Base-by-base conservation (phyloP, 2,888 invertebrate species). In the Ptilodon capucinus region DNA sequence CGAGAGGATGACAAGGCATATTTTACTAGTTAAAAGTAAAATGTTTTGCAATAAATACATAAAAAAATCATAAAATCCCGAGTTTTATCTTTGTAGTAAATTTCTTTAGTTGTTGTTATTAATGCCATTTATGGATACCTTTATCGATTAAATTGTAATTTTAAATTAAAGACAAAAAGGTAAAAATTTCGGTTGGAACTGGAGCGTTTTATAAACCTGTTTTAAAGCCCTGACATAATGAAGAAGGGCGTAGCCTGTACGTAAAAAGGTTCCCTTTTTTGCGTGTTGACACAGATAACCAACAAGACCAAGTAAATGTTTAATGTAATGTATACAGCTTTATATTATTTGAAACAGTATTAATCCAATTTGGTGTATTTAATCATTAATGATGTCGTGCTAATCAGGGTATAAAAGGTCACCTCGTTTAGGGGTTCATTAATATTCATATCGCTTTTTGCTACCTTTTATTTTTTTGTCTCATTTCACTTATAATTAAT, bases 401-500 rank as follows among this genome's bases (percentile, higher is more conserved):
- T 50, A 57, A 54, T 50, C 46, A 46, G 53, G 40, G 42, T 57
- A 44, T 64, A 60, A 54, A 64, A 64, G 54, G 54, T 36, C 18
- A 11, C 36, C 36, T 18, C 1, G 17, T 18, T 36, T 36, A 36
- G 4, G 4, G 18, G 0, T 18, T 7, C 18, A 3, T 18, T 4
- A 18, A 36, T 36, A 18, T 36, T 36, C 11, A 36, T 18, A 18
- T 36, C 7, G 14, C 14, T 32, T 14, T 32, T 28, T 28, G 28
- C 28, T 9, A 9, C 28, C 6, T 11, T 9, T 28, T 28, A 21
- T 21, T 21, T 21, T n/a, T n/a, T 23, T 8, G 23, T 3, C 23
- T 23, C 23, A 2, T 23, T 8, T 23, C 7, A 23, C 5, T 23
- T 7, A 8, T 23, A 7, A 23, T 23, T 6, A 23, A 5, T 23